phyloP scores from a whole-genome alignment of 2,888 invertebrate genomes.

The Agrochola macilenta region DNA sequence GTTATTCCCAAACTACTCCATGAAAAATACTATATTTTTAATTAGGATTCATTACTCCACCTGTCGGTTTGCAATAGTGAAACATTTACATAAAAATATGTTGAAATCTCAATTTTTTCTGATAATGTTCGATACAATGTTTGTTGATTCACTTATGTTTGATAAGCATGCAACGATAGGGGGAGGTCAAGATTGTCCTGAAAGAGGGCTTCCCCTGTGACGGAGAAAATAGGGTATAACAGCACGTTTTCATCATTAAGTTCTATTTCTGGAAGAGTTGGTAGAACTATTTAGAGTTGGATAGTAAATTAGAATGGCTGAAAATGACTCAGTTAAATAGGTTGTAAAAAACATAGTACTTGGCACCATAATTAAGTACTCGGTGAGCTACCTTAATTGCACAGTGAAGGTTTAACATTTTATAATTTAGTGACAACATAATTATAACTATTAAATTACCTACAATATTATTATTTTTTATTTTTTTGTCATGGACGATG shows the following conservation, averaged over 20 bases:
- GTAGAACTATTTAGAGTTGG: no score
- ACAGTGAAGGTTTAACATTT: not conserved
- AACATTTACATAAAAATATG: no score
- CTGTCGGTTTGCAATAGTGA: no score
- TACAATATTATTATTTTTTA: no score
- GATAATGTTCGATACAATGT: no score
- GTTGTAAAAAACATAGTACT: not conserved
- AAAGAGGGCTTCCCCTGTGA: slow-evolving; percentile 6
- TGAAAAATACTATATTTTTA: no score
- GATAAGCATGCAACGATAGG: not conserved
- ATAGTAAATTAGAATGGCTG: not conserved
- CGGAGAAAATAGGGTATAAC: not conserved
- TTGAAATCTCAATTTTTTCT: no score
- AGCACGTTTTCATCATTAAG: not conserved
- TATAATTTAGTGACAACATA: not conserved
- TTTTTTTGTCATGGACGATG: not conserved
- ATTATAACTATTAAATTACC: no score
- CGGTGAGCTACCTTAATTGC: not conserved
- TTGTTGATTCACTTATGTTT: no score
- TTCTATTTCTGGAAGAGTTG: no score
- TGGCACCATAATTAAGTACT: not conserved
- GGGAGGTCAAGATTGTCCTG: not conserved
- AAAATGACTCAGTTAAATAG: not conserved
- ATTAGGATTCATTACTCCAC: no score
- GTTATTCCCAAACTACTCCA: no score